These are phyloP conservation scores for Diadophis punctatus DNA, from an alignment of 2,113 vertebrate species.

Conservation along the genomic window DNA sequence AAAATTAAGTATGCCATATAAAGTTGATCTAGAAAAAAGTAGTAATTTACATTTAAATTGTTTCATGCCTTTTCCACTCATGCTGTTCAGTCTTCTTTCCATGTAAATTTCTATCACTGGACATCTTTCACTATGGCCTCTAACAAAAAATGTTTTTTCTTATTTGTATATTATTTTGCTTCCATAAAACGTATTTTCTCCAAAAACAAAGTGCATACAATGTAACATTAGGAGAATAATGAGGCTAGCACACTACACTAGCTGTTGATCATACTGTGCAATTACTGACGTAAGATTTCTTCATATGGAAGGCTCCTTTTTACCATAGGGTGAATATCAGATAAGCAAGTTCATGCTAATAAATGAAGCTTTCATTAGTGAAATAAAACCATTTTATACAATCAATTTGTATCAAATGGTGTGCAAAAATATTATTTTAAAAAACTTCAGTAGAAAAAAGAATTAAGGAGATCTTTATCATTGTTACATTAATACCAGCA, in stretches of 20 bases:
- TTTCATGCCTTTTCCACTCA: neutral
- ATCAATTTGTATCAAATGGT: neutral
- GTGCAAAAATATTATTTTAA: neutral
- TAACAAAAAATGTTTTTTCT: neutral
- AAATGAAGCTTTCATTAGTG: neutral
- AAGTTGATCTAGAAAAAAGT: slow-evolving; percentile 19
- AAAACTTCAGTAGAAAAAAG: neutral
- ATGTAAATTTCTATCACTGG: neutral
- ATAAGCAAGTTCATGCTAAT: neutral
- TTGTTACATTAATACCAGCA: neutral
- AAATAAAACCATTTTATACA: neutral
- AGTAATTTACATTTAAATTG: slow-evolving; percentile 25
- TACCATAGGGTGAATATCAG: neutral
- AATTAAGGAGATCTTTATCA: neutral
- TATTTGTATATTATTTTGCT: neutral
- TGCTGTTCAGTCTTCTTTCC: neutral
- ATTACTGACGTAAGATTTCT: neutral
- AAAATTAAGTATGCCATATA: slow-evolving; percentile 11
- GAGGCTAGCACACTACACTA: neutral
- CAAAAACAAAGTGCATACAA: neutral
- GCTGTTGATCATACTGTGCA: neutral
- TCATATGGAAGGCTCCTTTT: neutral
- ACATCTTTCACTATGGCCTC: neutral
- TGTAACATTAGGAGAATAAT: neutral
- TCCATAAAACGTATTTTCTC: neutral